Evolutionary conservation across 1,140 invertebrate species (phyloP).

Genomic region (Bombus polaris): DNA sequence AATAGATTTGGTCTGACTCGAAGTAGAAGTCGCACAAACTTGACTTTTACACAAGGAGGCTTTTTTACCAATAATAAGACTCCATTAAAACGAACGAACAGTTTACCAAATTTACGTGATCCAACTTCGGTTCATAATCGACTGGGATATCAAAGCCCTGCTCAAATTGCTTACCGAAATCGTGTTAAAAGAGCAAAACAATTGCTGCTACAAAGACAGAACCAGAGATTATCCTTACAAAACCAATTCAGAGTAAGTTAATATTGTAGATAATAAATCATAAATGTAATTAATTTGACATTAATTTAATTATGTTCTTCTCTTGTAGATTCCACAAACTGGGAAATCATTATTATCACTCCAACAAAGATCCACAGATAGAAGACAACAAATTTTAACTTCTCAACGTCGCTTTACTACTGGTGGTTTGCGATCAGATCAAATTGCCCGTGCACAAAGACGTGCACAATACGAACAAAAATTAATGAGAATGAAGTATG

Average conservation of each 20-base stretch:
- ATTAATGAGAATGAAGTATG: constrained; percentile 79
- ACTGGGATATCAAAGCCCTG: constrained; percentile 79
- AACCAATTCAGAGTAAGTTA: constrained; percentile 75
- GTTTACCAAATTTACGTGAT: constrained; percentile 77
- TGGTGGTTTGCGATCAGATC: constrained; percentile 77
- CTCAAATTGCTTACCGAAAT: constrained; percentile 79
- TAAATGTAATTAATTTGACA: neutral
- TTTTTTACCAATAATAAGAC: constrained; percentile 72
- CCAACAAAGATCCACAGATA: constrained; percentile 72
- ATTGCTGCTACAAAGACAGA: constrained; percentile 75
- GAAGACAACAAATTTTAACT: constrained; percentile 74
- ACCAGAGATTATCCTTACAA: constrained; percentile 72
- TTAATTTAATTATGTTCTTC: neutral
- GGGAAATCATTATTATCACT: constrained; percentile 67
- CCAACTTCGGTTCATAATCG: constrained; percentile 80
- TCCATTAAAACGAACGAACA: constrained; percentile 74
- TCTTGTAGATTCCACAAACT: constrained; percentile 67
- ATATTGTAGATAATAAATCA: neutral
- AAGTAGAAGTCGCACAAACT: constrained; percentile 74
- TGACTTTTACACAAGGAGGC: constrained; percentile 64
- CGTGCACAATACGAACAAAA: constrained; percentile 79
- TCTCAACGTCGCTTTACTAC: constrained; percentile 74
- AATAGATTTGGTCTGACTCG: constrained; percentile 69
- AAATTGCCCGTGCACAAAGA: constrained; percentile 78
- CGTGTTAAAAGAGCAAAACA: constrained; percentile 79